A percentile compares a stretch with the other conserved stretches of the same genome.
phyloP scores from a whole-genome alignment of 2,888 invertebrate species.

The Mactromeris polynyma region DNA sequence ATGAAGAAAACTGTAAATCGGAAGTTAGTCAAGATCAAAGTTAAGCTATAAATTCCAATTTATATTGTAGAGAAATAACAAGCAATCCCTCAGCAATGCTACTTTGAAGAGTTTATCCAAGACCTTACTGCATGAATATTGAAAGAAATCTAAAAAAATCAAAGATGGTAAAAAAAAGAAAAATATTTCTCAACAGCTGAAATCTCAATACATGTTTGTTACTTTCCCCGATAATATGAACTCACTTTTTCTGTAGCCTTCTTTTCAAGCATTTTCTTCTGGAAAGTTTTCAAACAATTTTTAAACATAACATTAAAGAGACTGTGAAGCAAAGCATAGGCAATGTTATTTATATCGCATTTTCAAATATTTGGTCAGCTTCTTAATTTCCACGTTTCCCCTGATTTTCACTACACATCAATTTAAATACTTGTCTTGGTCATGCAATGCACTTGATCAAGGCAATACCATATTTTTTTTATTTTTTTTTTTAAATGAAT shows the following conservation, averaged over 20 bases:
- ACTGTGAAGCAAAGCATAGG: background rate
- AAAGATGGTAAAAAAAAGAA: background rate
- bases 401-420: background rate
- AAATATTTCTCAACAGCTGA: conserved; percentile 5
- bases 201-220: conserved; percentile 22
- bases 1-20: too few relatives aligned
- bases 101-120: background rate
- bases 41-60: too few relatives aligned
- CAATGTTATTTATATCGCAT: background rate
- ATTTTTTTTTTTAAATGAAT: too few relatives aligned
- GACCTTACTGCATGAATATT: background rate
- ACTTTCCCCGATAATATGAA: conserved; percentile 23
- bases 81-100: too few relatives aligned
- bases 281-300: conserved; percentile 34
- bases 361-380: background rate
- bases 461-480: too few relatives aligned
- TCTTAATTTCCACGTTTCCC: too few relatives aligned
- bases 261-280: conserved; percentile 68
- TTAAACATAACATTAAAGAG: background rate
- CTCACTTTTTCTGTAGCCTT: conserved; percentile 68
- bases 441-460: too few relatives aligned
- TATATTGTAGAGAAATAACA: too few relatives aligned
- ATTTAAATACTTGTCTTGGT: too few relatives aligned
- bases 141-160: background rate
- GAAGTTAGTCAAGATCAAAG: too few relatives aligned